These are phyloP conservation scores for Cataglyphis rosenhaueri DNA, from an alignment of 2,888 invertebrate species.

Conservation along the genomic window DNA sequence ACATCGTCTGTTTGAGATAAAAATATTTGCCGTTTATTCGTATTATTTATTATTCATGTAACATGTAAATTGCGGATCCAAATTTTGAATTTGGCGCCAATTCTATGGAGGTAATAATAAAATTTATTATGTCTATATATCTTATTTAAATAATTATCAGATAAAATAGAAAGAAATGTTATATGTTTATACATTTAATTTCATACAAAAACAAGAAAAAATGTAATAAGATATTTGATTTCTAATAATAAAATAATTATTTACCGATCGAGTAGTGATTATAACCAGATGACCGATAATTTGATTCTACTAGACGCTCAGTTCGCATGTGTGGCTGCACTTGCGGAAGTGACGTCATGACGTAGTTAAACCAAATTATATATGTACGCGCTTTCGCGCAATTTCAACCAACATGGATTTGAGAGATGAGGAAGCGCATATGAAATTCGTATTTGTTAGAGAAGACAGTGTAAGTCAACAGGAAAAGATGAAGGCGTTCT, in stretches of 20 bases:
- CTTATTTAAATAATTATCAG: too few species aligned
- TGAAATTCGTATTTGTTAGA: constrained; percentile 62
- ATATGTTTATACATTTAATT: too few species aligned
- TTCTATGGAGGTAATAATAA: neutral
- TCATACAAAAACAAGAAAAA: too few species aligned
- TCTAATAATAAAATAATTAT: too few species aligned
- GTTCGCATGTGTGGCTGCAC: constrained; percentile 50
- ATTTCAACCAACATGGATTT: constrained; percentile 44
- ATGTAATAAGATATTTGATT: too few species aligned
- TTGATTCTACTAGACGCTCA: constrained; percentile 52
- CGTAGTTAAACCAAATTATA: neutral
- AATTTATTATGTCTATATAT: too few species aligned
- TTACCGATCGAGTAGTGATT: constrained; percentile 45
- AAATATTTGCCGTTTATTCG: neutral
- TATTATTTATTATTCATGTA: neutral
- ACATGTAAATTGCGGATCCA: neutral
- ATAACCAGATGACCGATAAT: neutral
- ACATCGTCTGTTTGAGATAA: neutral
- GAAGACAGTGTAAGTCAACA: constrained; percentile 44
- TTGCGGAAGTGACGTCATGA: constrained; percentile 55
- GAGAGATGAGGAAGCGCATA: constrained; percentile 9
- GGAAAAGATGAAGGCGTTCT: constrained; percentile 69
- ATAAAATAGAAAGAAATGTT: too few species aligned
- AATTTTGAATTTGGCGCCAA: neutral
- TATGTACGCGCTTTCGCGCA: neutral